Evolutionary conservation across 2,797 vertebrate genomes (phyloP), one percentile per base, ranked within the genome.

Genomic region (Austrolebias charrua): DNA sequence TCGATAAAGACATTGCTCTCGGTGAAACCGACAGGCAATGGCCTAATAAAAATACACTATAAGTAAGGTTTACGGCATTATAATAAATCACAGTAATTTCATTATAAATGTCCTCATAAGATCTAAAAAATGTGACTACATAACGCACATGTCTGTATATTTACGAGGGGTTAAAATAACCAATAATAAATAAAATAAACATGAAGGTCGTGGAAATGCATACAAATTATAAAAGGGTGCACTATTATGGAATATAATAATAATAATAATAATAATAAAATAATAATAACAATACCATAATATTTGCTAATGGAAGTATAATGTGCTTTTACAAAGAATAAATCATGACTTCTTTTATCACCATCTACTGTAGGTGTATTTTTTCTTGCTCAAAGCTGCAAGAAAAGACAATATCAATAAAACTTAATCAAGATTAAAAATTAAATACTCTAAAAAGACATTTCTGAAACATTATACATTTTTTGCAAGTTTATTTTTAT

Each of bases 41-140:
- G 75, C 73, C 79, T 76, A 60, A 81, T 85, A 89, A 79, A 87
- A 89, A 83, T 71, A 69, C 76, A 79, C 66, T 82, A 81, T 57
- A 81, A 73, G 67, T 82, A 65, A 69, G 72, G 63, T 86, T 89
- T 84, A 82, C 55, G 65, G 67, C 66, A 69, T 33, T 24, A 28
- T 73, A 64, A 79, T 88, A 81, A 81, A 89, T 88, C 84, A 81
- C 50, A 31, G 45, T 45, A 70, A 74, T 52, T 76, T 59, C 46
- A 47, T 66, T 43, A 71, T 64, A 63, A 69, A 77, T 73, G 67
- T 33, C 55, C 11, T 46, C 55, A 46, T 29, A 12, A 45, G 31
- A 47, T 55, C 8, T 14, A 16, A 46, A n/a, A 55, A 28, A 28
- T 61, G 13, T 55, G 46, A 48, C 56, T 49, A 43, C 42, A 45